Evolutionary conservation across 2,888 invertebrate species (phyloP), one percentile per base, ranked within the genome.

Genomic region (Oscheius sp.): DNA sequence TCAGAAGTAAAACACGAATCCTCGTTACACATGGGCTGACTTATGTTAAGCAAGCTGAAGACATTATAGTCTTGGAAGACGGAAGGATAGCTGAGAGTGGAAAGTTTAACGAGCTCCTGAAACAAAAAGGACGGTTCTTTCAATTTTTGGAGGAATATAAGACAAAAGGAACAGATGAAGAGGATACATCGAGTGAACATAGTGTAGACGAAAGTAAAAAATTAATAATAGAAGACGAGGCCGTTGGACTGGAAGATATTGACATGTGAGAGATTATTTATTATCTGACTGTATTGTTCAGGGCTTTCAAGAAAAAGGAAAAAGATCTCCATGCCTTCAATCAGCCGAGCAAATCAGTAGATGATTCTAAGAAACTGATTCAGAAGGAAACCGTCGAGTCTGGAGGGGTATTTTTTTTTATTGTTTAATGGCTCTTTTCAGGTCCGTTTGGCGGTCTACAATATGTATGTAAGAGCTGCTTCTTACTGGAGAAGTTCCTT

Each of bases 11-110:
- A 89, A 95, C 96, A 0, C 90, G 96, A 71, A 88, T 98, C 50
- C 90, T 97, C 82, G 96, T 97, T 24, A 98, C 97, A 0, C 96
- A 98, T 87, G 93, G 94, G 76, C 92, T 97, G 64, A 93, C 94
- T 9, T 95, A 93, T 88, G 89, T 97, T 78, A 92, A 94, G 0
- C 91, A 93, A 84, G 93, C 93, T 1, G 94, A 97, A 88, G 90
- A 92, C 82, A 94, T 98, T 77, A 88, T 95, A 73, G 96, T 97
- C 2, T 87, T 98, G 82, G 92, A 92, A 50, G 90, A 92, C 82
- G 97, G 97, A 0, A 90, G 90, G 82, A 90, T 97, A 14, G 92
- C 93, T 0, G 97, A 97, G 87, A 90, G 89, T 54, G 97, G 97
- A 57, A 92, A 92, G 2, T 97, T 95, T 87, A 91, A 92, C 78